phyloP scores from a whole-genome alignment of 2,113 vertebrate genomes.

The Lophura nycthemera region DNA sequence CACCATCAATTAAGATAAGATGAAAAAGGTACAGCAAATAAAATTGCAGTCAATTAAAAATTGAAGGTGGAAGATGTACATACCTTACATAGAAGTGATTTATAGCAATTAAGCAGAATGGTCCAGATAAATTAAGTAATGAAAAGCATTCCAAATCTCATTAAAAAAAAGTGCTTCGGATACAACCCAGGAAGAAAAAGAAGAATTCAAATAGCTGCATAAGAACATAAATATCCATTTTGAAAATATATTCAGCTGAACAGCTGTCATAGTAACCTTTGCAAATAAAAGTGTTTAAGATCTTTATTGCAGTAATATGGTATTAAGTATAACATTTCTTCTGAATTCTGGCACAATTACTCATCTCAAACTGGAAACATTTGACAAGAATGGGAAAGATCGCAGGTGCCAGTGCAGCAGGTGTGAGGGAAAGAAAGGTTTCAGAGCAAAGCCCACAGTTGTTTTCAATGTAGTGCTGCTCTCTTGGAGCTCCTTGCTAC shows the following conservation, averaged over 20 bases:
- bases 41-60: neutral
- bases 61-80: neutral
- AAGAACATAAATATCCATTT: conserved; percentile 3
- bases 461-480: neutral
- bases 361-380: conserved; percentile 31
- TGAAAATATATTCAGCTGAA: conserved; percentile 15
- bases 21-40: neutral
- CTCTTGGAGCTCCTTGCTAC: neutral
- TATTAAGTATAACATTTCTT: conserved; percentile 19
- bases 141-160: neutral
- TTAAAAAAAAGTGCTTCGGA: neutral
- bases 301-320: neutral
- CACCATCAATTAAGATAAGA: neutral
- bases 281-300: conserved; percentile 40
- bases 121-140: conserved; percentile 44
- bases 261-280: conserved; percentile 44
- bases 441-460: neutral
- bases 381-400: conserved; percentile 36
- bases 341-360: conserved; percentile 27
- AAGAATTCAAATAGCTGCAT: neutral
- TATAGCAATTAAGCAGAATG: neutral
- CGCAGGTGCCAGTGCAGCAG: conserved; percentile 9
- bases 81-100: neutral
- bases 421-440: neutral
- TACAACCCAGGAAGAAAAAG: neutral